phyloP scores from a whole-genome alignment of 2,888 invertebrate species.

The Volucella bombylans region DNA sequence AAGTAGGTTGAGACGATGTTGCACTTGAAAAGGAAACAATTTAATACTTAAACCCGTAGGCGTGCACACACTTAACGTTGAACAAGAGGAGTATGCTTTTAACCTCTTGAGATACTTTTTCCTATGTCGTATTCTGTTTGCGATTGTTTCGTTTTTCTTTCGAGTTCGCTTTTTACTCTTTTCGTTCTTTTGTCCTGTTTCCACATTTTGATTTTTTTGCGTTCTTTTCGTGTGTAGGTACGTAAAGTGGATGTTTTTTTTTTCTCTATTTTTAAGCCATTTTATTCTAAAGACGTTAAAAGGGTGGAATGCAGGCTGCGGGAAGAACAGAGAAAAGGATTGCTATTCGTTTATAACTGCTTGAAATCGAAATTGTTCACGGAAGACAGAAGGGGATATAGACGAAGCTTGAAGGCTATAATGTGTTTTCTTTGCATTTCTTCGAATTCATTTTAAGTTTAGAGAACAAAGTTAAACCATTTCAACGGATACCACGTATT shows the following conservation, averaged over 20 bases:
- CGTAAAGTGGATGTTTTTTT: not conserved
- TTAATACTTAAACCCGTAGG: conserved; percentile 73
- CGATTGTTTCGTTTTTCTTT: conserved; percentile 9
- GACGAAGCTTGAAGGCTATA: too few relatives aligned
- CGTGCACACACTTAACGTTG: conserved; percentile 69
- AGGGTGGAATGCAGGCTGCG: not conserved
- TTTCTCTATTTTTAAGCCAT: not conserved
- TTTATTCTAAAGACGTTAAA: conserved; percentile 28
- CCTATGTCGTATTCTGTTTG: conserved; percentile 51
- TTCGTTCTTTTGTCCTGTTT: conserved; percentile 1
- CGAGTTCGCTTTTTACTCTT: conserved; percentile 27
- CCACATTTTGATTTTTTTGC: not conserved
- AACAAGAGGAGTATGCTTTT: conserved; percentile 68
- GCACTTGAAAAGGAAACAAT: conserved; percentile 74
- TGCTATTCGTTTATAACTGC: conserved; percentile 40
- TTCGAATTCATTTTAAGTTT: not conserved
- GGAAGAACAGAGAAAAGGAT: conserved; percentile 23
- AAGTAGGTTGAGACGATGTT: conserved; percentile 73
- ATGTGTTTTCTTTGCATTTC: conserved; percentile 17
- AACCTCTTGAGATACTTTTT: conserved; percentile 73
- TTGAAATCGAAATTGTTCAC: conserved; percentile 16
- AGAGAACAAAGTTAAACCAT: conserved; percentile 1
- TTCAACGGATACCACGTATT: too few relatives aligned
- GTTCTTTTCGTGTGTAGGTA: conserved; percentile 31
- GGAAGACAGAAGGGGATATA: not conserved